Base-by-base conservation (phyloP, 2,888 invertebrate species). In the Ectemnius cavifrons region DNA sequence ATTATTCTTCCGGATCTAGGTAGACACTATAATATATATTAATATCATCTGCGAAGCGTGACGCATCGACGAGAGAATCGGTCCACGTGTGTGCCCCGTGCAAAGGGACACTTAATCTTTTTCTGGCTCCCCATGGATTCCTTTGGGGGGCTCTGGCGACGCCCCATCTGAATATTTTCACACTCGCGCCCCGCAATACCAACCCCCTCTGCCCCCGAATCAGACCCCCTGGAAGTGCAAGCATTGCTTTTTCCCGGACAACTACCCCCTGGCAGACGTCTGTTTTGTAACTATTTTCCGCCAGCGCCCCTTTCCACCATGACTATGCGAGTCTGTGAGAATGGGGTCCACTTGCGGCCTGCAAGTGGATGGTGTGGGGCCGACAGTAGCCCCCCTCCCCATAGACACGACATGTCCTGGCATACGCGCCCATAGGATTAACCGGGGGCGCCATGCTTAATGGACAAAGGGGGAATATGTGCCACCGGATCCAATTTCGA, bases 271-370 rank as follows among this genome's bases (percentile, higher is more conserved):
- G 63, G 60, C 65, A 75, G 71, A 69, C 84, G 82, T 83, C 87
- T 87, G 88, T 88, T 88, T 88, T 87, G 86, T 88, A 88, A 86
- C 85, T 84, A 88, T 88, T 88, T 88, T 88, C 88, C 87, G 88
- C 84, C 82, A 84, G 74, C 80, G 75, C 76, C 75, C 74, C 73
- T 65, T 45, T 47, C 47, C 69, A 82, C 79, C 78, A 85, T 87
- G 86, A 84, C 84, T 85, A 85, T 87, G 85, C 80, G 77, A 71
- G 66, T 68, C 47, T 62, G 63, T 67, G 60, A 73, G 76, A 68
- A 56, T 28, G 63, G 14, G 71, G 71, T 68, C 23, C 75, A 71
- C 77, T 75, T 80, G 75, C 78, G 67, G 56, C 64, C 28, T 27
- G 63, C 67, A 37, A 37, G 37, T 37, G 37, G 37, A 37, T 37